A percentile compares a stretch with the other conserved stretches of the same genome.
phyloP scores from a whole-genome alignment of 2,113 vertebrate species.

The Panthera tigris region DNA sequence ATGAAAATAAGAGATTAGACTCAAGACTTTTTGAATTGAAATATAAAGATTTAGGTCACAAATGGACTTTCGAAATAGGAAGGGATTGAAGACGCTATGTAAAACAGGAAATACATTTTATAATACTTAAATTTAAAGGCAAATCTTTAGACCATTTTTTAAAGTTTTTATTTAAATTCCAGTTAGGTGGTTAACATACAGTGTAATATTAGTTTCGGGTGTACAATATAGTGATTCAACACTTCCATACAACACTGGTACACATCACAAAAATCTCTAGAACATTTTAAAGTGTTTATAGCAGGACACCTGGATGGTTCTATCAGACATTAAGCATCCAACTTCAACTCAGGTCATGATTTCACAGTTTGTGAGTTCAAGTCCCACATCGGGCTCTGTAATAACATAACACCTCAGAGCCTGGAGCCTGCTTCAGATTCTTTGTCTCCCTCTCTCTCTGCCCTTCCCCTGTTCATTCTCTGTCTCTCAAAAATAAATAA shows the following conservation, averaged over 20 bases:
- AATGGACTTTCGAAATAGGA: neutral
- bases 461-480: too few species aligned
- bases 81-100: neutral
- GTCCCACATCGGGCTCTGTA: too few species aligned
- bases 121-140: neutral
- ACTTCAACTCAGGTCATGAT: too few species aligned
- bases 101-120: neutral
- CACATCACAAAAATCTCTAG: neutral
- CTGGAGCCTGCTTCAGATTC: too few species aligned
- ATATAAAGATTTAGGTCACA: conserved; percentile 30
- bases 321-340: too few species aligned
- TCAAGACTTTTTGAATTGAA: conserved; percentile 7
- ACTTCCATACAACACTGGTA: neutral
- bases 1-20: neutral
- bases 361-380: too few species aligned
- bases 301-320: neutral
- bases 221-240: neutral
- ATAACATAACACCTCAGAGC: too few species aligned
- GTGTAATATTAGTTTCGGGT: neutral
- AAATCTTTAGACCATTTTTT: neutral
- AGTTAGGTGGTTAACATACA: neutral
- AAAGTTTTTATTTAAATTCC: neutral
- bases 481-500: too few species aligned
- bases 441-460: too few species aligned
- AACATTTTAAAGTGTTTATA: neutral